Evolutionary conservation across 64 coral and sea anemone species (phyloP), one percentile per base, ranked within the genome.

Genomic region (Montipora foliosa): DNA sequence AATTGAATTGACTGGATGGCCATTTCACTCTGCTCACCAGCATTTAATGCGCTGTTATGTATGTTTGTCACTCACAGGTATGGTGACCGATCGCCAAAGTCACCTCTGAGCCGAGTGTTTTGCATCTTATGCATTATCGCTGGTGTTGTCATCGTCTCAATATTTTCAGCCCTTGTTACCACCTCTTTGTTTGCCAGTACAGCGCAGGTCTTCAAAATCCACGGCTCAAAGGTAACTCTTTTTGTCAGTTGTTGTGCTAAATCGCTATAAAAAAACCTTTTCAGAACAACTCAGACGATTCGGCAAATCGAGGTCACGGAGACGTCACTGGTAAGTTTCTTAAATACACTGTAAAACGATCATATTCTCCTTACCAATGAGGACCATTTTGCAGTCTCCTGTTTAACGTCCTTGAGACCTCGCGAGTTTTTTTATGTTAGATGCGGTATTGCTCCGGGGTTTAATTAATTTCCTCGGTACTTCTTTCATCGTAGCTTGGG

Each of bases 71-170:
- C 19, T 2, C 8, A 24, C 47, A 95, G 93, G 53, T 97, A 97
- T 77, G 95, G 95, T n/a, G 95, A 97, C 86, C 95, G 95, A 0
- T 97, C 95, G 1, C 95, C 95, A 7, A 97, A 97, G 92, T 94
- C 95, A 49, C 88, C 92, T 13, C 78, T 97, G 19, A 88, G 92
- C 71, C 92, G 95, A 4, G 89, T 97, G 47, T 97, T 97, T 77
- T 97, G 95, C 50, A 97, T 97, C 66, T n/a, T 97, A 5, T 97
- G 95, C 92, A 97, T 97, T 50, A 90, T 97, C 50, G 94, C 95
- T 2, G 95, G 95, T 5, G 95, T 97, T 1, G 88, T 97, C 16
- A 97, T 97, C 22, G 73, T 97, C 29, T 97, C 95, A 1, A 97
- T 97, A n/a, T 97, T 97, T 51, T 94, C 95, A 76, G 95, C 95